Evolutionary conservation across 1,140 invertebrate species (phyloP).

Genomic region (Liolophura sinensis): DNA sequence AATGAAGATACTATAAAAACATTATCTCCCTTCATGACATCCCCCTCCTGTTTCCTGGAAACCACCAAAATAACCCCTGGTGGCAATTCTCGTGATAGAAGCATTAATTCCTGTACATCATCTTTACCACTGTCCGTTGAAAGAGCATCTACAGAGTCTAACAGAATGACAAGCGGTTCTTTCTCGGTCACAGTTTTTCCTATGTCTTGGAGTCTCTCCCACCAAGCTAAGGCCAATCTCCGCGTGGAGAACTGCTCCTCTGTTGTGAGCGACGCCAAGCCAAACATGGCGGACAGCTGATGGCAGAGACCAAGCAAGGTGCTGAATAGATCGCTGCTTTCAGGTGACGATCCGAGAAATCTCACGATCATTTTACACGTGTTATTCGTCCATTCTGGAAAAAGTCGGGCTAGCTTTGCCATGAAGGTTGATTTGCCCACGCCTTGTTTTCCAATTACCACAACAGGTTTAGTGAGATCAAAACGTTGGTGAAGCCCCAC

Average conservation of each 20-base stretch:
- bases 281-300: conserved; percentile 21
- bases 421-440: conserved; percentile 18
- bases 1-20: no score
- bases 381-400: conserved; percentile 3
- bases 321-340: conserved; percentile 17
- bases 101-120: no score
- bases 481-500: no score
- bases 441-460: conserved; percentile 16
- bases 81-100: no score
- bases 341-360: conserved; percentile 16
- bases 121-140: background rate
- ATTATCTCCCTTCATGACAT: no score
- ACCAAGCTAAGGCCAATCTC: conserved; percentile 14
- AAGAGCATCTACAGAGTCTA: conserved; percentile 20
- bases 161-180: conserved; percentile 10
- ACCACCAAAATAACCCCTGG: no score
- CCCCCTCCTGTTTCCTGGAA: no score
- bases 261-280: conserved; percentile 5
- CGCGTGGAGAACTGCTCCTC: conserved; percentile 8
- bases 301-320: conserved; percentile 16
- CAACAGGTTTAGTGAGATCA: background rate
- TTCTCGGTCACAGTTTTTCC: conserved; percentile 4
- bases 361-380: conserved; percentile 16
- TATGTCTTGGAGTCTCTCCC: conserved; percentile 7
- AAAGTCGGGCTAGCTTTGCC: conserved; percentile 11